A percentile compares a stretch with the other conserved stretches of the same genome.
Conservation (phyloP, 2,797 vertebrate genomes). For the Crenuchus spilurus region DNA sequence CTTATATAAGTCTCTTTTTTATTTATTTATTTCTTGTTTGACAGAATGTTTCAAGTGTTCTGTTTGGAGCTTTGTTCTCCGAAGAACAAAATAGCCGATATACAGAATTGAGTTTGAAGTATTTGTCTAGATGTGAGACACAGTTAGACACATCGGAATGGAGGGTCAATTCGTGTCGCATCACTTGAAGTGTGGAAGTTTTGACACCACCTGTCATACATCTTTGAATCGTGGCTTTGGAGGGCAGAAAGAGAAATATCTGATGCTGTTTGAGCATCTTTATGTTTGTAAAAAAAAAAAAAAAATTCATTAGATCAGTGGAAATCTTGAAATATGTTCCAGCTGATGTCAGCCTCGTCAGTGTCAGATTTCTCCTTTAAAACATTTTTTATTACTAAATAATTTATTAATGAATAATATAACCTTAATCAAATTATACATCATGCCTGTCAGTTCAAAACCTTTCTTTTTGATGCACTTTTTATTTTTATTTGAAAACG, state of each 20-base stretch:
- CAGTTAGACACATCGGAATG: conserved; percentile 1
- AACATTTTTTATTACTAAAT: not conserved
- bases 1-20: conserved; percentile 8
- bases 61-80: conserved; percentile 4
- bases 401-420: not conserved
- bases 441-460: not conserved
- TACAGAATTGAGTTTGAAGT: conserved; percentile 21
- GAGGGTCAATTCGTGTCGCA: not conserved
- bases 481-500: no score
- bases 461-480: no score
- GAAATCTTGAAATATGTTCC: not conserved
- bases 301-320: not conserved
- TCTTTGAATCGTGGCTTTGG: not conserved
- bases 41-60: not conserved
- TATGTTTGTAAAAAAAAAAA: no score
- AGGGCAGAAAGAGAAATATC: not conserved
- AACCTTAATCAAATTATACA: not conserved
- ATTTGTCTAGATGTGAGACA: conserved; percentile 1
- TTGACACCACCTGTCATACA: conserved; percentile 3
- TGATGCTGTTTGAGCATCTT: not conserved
- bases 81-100: conserved; percentile 8
- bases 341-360: not conserved
- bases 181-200: not conserved
- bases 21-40: not conserved
- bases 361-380: not conserved